These are phyloP conservation scores for Coregonus sp. DNA, from an alignment of 2,797 vertebrate genomes.

Conservation along the genomic window DNA sequence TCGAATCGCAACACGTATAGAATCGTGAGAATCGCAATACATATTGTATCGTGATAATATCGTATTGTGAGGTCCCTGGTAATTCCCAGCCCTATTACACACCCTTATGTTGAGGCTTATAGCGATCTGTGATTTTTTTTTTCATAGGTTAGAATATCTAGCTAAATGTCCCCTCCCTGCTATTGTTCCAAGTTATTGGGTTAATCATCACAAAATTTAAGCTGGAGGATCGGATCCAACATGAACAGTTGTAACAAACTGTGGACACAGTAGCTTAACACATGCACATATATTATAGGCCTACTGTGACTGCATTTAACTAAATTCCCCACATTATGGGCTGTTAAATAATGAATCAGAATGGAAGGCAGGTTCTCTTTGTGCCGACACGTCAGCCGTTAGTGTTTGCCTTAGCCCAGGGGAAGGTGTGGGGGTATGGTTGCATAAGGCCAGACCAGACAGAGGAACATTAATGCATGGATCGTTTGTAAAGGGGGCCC, in stretches of 20 bases:
- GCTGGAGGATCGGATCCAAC: background rate
- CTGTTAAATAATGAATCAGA: constrained; percentile 32
- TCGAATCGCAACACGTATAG: too few species aligned
- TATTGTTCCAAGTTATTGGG: background rate
- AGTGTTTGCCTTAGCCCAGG: constrained; percentile 9
- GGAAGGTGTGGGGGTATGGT: background rate
- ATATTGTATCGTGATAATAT: too few species aligned
- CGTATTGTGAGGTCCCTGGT: too few species aligned
- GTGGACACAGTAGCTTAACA: background rate
- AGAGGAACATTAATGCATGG: constrained; percentile 17
- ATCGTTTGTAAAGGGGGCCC: background rate
- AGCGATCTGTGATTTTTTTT: background rate
- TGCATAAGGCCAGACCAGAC: constrained; percentile 10
- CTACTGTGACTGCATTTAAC: constrained; percentile 9
- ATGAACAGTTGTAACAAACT: background rate
- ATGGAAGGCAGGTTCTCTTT: constrained; percentile 6
- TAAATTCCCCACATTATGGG: constrained; percentile 8
- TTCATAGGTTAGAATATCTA: background rate
- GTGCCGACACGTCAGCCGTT: background rate
- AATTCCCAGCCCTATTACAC: too few species aligned
- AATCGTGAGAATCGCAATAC: too few species aligned
- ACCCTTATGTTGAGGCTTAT: background rate
- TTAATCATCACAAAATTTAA: background rate
- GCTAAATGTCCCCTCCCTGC: background rate
- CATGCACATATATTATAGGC: constrained; percentile 18